Evolutionary conservation across 2,888 invertebrate genomes (phyloP).

Genomic region (Lottia scabra): DNA sequence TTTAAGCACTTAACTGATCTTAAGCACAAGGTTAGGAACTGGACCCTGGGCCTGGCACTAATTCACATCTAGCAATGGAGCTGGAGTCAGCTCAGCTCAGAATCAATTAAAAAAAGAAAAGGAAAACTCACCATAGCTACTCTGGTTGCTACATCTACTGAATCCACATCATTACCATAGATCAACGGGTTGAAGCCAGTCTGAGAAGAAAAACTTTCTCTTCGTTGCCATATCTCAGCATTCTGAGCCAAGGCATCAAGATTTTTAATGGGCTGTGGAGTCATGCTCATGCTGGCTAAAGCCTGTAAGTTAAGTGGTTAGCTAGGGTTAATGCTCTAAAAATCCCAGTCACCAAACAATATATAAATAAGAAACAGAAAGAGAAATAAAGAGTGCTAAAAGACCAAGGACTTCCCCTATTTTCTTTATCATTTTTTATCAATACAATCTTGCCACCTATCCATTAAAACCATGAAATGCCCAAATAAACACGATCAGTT

Average conservation of each 20-base stretch:
- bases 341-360: conserved; percentile 1
- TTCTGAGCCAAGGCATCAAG: conserved; percentile 68
- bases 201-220: conserved; percentile 62
- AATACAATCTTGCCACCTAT: too few species aligned
- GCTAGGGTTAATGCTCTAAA: not conserved
- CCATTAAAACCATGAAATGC: too few species aligned
- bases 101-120: not conserved
- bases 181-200: conserved; percentile 84
- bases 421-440: too few species aligned
- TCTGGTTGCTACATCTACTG: conserved; percentile 96
- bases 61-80: too few species aligned
- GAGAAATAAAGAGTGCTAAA: too few species aligned
- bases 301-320: conserved; percentile 73
- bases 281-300: conserved; percentile 81
- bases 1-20: too few species aligned
- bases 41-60: too few species aligned
- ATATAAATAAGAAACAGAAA: not conserved
- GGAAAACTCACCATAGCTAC: conserved; percentile 88
- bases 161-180: conserved; percentile 83
- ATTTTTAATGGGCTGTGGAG: conserved; percentile 72
- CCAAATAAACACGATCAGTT: too few species aligned
- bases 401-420: too few species aligned
- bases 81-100: too few species aligned
- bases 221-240: conserved; percentile 62
- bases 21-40: too few species aligned